Percentiles rank a stretch among this genome's conserved stretches.
Evolutionary conservation across 2,888 invertebrate species (phyloP).

Genomic region (Deroplatys truncata): DNA sequence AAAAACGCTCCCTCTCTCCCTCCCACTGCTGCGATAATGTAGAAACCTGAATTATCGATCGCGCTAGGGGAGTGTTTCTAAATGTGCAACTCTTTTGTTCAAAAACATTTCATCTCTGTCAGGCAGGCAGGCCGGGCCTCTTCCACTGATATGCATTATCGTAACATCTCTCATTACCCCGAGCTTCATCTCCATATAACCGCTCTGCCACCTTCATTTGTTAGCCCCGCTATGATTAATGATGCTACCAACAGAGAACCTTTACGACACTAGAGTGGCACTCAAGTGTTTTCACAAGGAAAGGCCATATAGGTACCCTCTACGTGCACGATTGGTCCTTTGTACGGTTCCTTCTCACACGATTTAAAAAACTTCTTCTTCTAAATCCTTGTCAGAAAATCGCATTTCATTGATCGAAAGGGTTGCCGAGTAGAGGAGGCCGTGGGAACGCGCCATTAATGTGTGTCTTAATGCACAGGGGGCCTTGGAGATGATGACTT

Average conservation of each 20-base stretch:
- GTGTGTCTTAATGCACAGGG: neutral
- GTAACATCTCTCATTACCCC: conserved; percentile 8
- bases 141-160: conserved; percentile 11
- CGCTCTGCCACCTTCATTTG: conserved; percentile 25
- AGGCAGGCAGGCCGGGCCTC: neutral
- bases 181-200: conserved; percentile 1
- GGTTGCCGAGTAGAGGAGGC: neutral
- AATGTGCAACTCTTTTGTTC: conserved; percentile 12
- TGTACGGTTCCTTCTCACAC: neutral
- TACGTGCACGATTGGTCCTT: neutral
- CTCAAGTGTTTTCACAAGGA: neutral
- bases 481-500: neutral
- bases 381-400: neutral
- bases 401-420: neutral
- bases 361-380: neutral
- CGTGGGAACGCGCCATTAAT: neutral
- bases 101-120: conserved; percentile 14
- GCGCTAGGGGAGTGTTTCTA: neutral
- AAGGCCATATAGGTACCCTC: neutral
- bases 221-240: conserved; percentile 23
- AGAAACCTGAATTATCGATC: conserved; percentile 12
- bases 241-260: conserved; percentile 8
- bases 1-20: neutral
- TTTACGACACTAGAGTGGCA: neutral
- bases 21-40: neutral